These are phyloP conservation scores for Lampropteryx suffumata DNA, from an alignment of 2,888 invertebrate species.

Conservation along the genomic window DNA sequence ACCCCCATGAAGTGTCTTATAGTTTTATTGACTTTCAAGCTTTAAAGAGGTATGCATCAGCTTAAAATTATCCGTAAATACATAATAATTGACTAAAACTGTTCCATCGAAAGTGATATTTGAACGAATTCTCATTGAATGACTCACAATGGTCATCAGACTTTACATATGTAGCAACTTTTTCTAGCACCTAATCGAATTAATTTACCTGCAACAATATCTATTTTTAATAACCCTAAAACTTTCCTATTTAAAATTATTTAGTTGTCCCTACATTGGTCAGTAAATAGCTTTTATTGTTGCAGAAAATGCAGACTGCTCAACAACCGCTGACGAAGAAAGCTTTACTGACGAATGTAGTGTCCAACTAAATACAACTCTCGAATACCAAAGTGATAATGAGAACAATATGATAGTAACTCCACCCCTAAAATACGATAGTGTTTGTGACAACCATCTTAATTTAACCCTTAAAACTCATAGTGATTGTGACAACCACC, in stretches of 20 bases:
- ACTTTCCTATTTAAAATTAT: neutral
- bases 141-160: no score
- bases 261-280: slow-evolving; percentile 16
- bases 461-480: slow-evolving; percentile 1
- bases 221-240: neutral
- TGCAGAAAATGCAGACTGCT: slow-evolving; percentile 24
- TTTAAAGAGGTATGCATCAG: no score
- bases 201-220: neutral
- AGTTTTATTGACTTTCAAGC: no score
- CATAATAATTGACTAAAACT: no score
- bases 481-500: slow-evolving; percentile 1
- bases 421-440: neutral
- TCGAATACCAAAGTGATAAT: neutral
- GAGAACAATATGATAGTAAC: neutral
- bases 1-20: no score
- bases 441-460: neutral
- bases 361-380: slow-evolving; percentile 7
- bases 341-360: slow-evolving; percentile 26
- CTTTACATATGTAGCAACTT: no score
- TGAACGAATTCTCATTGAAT: no score
- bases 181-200: neutral
- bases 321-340: slow-evolving; percentile 18
- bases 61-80: no score
- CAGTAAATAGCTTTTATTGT: slow-evolving; percentile 28
- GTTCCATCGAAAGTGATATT: no score